A percentile compares a stretch with the other conserved stretches of the same genome.
These are phyloP conservation scores for Desoria tigrina DNA, from an alignment of 2,888 invertebrate genomes.

Conservation along the genomic window DNA sequence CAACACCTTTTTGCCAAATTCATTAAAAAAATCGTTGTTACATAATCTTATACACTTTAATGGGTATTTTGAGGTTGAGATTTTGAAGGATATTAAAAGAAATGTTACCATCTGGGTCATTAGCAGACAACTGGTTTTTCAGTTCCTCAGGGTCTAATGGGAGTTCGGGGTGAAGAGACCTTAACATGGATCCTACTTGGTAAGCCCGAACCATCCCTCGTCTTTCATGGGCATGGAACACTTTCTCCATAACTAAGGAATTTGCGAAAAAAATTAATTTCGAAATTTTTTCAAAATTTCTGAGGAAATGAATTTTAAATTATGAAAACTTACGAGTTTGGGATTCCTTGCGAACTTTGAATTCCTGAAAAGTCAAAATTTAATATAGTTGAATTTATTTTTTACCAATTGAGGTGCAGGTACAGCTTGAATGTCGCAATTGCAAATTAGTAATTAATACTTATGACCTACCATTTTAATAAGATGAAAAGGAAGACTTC, in stretches of 20 bases:
- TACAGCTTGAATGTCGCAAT: too few species aligned
- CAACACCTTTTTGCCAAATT: conserved; percentile 19
- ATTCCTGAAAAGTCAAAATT: conserved; percentile 39
- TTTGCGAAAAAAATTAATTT: conserved; percentile 4
- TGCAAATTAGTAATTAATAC: too few species aligned
- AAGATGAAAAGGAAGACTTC: not conserved
- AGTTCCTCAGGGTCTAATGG: conserved; percentile 34
- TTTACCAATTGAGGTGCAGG: too few species aligned
- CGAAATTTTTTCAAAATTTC: not conserved
- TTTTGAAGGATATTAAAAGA: too few species aligned
- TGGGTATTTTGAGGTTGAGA: too few species aligned
- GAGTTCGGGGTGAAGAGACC: conserved; percentile 38
- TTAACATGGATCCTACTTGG: conserved; percentile 40
- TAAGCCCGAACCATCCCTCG: conserved; percentile 40
- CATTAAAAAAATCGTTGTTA: not conserved
- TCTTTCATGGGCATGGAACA: conserved; percentile 41
- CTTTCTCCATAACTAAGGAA: conserved; percentile 48
- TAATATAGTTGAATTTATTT: conserved; percentile 16
- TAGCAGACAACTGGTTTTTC: conserved; percentile 27
- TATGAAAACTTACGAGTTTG: conserved; percentile 35
- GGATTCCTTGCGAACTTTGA: conserved; percentile 45
- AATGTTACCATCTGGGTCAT: conserved; percentile 30
- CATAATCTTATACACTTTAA: too few species aligned
- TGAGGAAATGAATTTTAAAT: not conserved
- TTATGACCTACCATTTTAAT: too few species aligned